Base-by-base conservation (phyloP, 2,888 invertebrate species). In the Parnassius smintheus region DNA sequence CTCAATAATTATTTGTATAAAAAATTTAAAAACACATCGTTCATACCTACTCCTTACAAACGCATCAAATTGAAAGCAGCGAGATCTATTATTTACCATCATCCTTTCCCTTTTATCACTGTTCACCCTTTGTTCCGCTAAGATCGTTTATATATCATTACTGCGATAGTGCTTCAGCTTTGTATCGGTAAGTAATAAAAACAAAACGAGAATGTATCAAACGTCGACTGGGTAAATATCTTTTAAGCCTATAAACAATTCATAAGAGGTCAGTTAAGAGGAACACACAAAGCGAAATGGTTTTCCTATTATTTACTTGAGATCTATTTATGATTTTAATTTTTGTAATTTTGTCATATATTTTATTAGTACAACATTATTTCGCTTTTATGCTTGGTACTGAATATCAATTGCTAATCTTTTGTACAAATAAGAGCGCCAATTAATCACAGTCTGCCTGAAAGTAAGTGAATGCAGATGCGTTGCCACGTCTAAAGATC, bases 201-300 rank as follows among this genome's bases (percentile, higher is more conserved):
- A 64, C 18, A 45, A 56, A 51, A 55, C 45, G 55, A 63, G 55
- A 63, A 56, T 25, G 45, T 54, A 57, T 44, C 52, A 61, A 59
- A 62, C 64, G 60, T 65, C 65, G 62, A 61, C 64, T 62, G 65
- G 73, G 76, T 73, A 76, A 78, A 78, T 77, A 74, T 72, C 74
- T 75, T 71, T 69, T 71, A 75, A 71, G 72, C 66, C 65, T 70
- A 80, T 81, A 77, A 81, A 81, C 76, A 75, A 83, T 83, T 78
- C 81, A 84, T 63, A 70, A 73, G 67, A 71, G 73, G 70, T 66
- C 69, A 58, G 45, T 44, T 62, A 66, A 69, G 62, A 64, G 65
- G 65, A 66, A 68, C 61, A 64, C 65, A 68, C 62, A 64, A 59
- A 65, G 65, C 54, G 44, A 45, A 58, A 60, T 59, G 59, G 62